These are phyloP conservation scores for Pardosa pseudoannulata DNA, from an alignment of 2,888 invertebrate species.

Conservation along the genomic window DNA sequence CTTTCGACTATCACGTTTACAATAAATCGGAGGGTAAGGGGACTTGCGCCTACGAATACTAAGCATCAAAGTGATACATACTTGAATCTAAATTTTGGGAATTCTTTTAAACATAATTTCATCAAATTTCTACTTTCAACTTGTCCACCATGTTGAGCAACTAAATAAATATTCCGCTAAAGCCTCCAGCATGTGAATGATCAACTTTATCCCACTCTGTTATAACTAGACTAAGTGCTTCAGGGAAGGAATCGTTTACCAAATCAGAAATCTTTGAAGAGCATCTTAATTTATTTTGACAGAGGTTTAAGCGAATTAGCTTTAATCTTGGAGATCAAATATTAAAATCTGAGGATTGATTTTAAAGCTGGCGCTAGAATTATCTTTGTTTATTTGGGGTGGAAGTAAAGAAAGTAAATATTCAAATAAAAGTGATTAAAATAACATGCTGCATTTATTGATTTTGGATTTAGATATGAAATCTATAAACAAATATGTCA, in stretches of 20 bases:
- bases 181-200: constrained; percentile 11
- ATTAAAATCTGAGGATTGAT: constrained; percentile 35
- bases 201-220: constrained; percentile 28
- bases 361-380: too few species aligned
- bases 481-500: too few species aligned
- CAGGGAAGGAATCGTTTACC: constrained; percentile 25
- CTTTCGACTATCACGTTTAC: constrained; percentile 35
- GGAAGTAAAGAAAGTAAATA: too few species aligned
- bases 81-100: constrained; percentile 14
- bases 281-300: constrained; percentile 44
- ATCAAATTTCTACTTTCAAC: constrained; percentile 17
- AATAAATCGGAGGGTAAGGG: constrained; percentile 8
- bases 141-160: not conserved
- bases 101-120: constrained; percentile 27
- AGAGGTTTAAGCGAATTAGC: constrained; percentile 47
- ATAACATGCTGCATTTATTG: too few species aligned
- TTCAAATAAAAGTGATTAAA: too few species aligned
- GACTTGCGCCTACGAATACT: constrained; percentile 20
- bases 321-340: constrained; percentile 48
- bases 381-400: too few species aligned
- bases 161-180: constrained; percentile 37
- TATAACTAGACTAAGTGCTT: constrained; percentile 29
- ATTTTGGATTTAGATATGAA: too few species aligned
- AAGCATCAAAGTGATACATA: constrained; percentile 48
- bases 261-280: constrained; percentile 28